These are phyloP conservation scores for Bombus waltoni DNA, from an alignment of 1,140 invertebrate genomes.

Conservation along the genomic window DNA sequence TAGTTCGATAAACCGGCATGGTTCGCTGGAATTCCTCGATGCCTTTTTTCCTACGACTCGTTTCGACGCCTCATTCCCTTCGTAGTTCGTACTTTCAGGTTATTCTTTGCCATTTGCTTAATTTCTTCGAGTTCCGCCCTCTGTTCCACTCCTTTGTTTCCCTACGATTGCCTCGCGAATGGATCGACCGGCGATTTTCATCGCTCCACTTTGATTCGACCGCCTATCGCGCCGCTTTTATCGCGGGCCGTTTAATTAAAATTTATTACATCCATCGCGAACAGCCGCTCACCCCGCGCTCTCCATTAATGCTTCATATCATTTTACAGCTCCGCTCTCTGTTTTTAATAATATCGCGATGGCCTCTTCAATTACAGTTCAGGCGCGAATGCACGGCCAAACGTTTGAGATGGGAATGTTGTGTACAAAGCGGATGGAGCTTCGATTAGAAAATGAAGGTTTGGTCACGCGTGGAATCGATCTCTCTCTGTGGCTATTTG, in stretches of 20 bases:
- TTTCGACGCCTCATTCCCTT: neutral
- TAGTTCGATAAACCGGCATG: constrained; percentile 43
- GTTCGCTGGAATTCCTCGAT: neutral
- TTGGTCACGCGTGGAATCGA: neutral
- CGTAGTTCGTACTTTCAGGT: neutral
- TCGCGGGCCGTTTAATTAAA: constrained; percentile 30
- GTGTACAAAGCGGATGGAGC: too few relatives aligned
- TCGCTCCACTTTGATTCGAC: neutral
- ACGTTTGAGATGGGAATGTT: too few relatives aligned
- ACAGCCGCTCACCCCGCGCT: neutral
- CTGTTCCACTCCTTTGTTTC: constrained; percentile 2
- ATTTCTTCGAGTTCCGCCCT: constrained; percentile 22
- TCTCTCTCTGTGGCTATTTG: too few relatives aligned
- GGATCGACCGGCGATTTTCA: neutral
- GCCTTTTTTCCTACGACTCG: neutral
- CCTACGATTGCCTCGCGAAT: constrained; percentile 5
- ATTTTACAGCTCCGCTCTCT: constrained; percentile 14
- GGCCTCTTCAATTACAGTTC: neutral
- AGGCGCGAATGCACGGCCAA: too few relatives aligned
- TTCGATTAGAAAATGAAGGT: neutral
- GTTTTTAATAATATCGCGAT: constrained; percentile 38
- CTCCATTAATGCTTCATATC: constrained; percentile 5
- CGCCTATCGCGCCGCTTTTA: constrained; percentile 2
- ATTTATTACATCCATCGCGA: constrained; percentile 32
- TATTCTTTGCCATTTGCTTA: constrained; percentile 50